phyloP scores from a whole-genome alignment of 2,888 invertebrate genomes.

The Acrobasis suavella region DNA sequence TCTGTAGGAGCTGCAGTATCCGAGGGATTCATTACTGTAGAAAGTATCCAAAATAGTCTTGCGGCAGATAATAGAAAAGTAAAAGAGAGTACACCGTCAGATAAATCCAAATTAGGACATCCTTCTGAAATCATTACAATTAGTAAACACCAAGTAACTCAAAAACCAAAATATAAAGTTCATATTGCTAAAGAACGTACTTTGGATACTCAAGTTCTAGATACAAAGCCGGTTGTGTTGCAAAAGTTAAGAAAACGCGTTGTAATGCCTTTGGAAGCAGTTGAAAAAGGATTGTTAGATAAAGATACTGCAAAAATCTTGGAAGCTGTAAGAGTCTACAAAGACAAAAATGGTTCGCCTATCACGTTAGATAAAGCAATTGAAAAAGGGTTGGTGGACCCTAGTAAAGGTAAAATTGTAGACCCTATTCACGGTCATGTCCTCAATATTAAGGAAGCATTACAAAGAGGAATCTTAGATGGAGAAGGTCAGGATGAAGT shows the following conservation, averaged over 20 bases:
- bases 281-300: slow-evolving; percentile 90
- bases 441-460: slow-evolving; percentile 91
- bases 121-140: slow-evolving; percentile 81
- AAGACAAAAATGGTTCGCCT: slow-evolving; percentile 81
- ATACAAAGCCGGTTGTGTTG: slow-evolving; percentile 86
- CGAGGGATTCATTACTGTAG: slow-evolving; percentile 79
- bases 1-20: slow-evolving; percentile 83
- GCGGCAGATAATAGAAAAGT: slow-evolving; percentile 60
- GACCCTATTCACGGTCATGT: slow-evolving; percentile 92
- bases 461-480: slow-evolving; percentile 91
- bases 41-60: slow-evolving; percentile 74
- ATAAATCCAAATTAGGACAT: slow-evolving; percentile 41
- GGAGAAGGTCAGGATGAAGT: slow-evolving; percentile 88
- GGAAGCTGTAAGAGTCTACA: slow-evolving; percentile 82
- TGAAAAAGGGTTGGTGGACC: slow-evolving; percentile 86
- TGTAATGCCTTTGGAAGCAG: slow-evolving; percentile 88
- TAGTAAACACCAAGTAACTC: slow-evolving; percentile 79
- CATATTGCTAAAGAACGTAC: slow-evolving; percentile 84
- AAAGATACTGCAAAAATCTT: slow-evolving; percentile 87
- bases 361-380: slow-evolving; percentile 90
- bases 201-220: slow-evolving; percentile 80
- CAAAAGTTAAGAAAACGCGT: slow-evolving; percentile 91
- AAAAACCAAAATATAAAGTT: slow-evolving; percentile 86
- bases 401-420: slow-evolving; percentile 88
- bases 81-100: slow-evolving; percentile 40